Percentiles rank a stretch among this genome's conserved stretches.
Conservation (phyloP, 2,888 invertebrate species). For the Synanthedon formicaeformis region DNA sequence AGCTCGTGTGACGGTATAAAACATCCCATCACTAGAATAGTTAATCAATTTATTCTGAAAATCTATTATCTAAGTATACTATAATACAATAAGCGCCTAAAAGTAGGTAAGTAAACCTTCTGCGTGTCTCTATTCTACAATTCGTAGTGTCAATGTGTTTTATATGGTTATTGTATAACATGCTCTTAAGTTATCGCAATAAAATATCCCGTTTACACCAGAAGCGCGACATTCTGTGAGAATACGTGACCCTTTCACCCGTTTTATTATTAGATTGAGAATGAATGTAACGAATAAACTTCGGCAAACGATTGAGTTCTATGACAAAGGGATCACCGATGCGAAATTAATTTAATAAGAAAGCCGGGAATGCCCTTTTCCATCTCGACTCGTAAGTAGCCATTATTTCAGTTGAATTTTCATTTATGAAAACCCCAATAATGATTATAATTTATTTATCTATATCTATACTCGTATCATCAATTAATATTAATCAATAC, state of each 20-base stretch:
- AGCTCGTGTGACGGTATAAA: too few species aligned
- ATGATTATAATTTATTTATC: too few species aligned
- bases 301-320: slow-evolving; percentile 49
- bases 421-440: too few species aligned
- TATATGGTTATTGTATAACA: slow-evolving; percentile 22
- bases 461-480: too few species aligned
- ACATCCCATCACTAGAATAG: too few species aligned
- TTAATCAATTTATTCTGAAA: too few species aligned
- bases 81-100: too few species aligned
- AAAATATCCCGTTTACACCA: slow-evolving; percentile 21
- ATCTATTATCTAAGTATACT: too few species aligned
- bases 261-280: slow-evolving; percentile 52
- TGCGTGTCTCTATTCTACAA: too few species aligned
- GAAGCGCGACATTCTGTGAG: slow-evolving; percentile 2
- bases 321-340: slow-evolving; percentile 44
- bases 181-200: slow-evolving; percentile 24
- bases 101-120: too few species aligned
- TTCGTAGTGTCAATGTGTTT: neutral
- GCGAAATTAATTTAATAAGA: slow-evolving; percentile 54
- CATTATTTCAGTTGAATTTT: too few species aligned
- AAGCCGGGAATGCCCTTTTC: slow-evolving; percentile 35
- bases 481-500: too few species aligned
- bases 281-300: slow-evolving; percentile 51
- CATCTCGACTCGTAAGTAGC: slow-evolving; percentile 11
- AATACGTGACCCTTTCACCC: slow-evolving; percentile 37